A percentile compares a stretch with the other conserved stretches of the same genome.
Conservation (phyloP, 2,113 vertebrate genomes). For the Mixornis gularis region DNA sequence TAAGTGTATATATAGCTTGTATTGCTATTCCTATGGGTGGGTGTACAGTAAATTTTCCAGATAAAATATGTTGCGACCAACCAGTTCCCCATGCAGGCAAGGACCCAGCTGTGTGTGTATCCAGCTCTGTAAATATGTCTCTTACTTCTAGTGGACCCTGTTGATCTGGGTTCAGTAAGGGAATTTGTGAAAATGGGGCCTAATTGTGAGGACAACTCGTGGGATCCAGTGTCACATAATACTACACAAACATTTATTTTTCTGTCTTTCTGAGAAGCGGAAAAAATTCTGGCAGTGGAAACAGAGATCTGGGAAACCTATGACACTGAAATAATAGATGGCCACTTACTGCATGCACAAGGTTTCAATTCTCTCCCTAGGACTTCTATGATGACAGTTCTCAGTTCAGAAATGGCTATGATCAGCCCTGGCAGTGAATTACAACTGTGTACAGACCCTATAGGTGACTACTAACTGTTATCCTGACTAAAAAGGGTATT, state of each 20-base stretch:
- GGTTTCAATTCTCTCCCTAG: slow-evolving; percentile 5
- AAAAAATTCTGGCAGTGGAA: neutral
- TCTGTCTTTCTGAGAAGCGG: neutral
- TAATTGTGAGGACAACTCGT: neutral
- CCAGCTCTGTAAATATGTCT: neutral
- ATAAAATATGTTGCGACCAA: neutral
- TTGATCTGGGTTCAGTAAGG: neutral
- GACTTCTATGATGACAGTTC: neutral
- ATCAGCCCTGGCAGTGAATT: slow-evolving; percentile 14
- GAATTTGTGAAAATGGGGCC: neutral
- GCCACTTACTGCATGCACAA: neutral
- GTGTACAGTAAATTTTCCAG: neutral
- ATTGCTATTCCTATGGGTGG: rapidly evolving
- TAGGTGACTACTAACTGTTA: neutral
- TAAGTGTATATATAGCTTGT: neutral
- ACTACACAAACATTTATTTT: neutral
- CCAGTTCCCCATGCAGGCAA: neutral
- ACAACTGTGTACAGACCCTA: neutral
- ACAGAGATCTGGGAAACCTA: neutral
- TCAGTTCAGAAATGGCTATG: slow-evolving; percentile 1
- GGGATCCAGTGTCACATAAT: neutral
- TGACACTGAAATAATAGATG: neutral
- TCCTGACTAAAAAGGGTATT: neutral
- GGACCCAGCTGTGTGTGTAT: neutral
- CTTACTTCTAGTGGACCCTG: neutral